Evolutionary conservation across 2,797 vertebrate species (phyloP).

Genomic region (Gambelia wislizenii): DNA sequence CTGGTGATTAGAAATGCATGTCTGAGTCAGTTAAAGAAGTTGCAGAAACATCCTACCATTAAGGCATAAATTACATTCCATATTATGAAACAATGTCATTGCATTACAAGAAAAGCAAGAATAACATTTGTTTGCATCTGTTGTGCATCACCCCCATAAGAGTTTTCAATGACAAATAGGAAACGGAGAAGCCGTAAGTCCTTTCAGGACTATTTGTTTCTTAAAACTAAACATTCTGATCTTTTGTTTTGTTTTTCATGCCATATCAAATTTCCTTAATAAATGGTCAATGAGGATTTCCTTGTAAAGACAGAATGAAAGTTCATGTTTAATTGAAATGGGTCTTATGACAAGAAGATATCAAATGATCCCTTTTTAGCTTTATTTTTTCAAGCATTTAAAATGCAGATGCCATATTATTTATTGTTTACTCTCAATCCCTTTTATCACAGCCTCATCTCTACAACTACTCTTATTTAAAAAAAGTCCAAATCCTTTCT

Average conservation of each 20-base stretch:
- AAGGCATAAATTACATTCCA: neutral
- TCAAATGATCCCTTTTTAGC: slow-evolving; percentile 47
- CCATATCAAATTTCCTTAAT: neutral
- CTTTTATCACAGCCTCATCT: neutral
- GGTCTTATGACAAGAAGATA: neutral
- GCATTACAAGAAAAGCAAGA: neutral
- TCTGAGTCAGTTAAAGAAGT: neutral
- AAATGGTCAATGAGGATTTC: neutral
- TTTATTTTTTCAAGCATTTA: neutral
- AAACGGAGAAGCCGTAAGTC: neutral
- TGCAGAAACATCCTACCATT: neutral
- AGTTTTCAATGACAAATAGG: neutral
- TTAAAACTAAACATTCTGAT: neutral
- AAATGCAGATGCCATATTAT: neutral
- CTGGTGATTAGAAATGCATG: neutral
- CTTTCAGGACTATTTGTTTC: neutral
- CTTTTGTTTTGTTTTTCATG: neutral
- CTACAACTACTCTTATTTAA: neutral
- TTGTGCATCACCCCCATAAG: no score
- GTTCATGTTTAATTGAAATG: neutral
- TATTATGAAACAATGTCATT: neutral
- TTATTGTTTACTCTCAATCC: neutral
- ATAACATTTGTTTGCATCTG: neutral
- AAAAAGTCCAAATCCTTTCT: slow-evolving; percentile 41
- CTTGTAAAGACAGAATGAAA: neutral